These are phyloP conservation scores for Arremon aurantiirostris DNA, from an alignment of 2,797 vertebrate species.

Conservation along the genomic window DNA sequence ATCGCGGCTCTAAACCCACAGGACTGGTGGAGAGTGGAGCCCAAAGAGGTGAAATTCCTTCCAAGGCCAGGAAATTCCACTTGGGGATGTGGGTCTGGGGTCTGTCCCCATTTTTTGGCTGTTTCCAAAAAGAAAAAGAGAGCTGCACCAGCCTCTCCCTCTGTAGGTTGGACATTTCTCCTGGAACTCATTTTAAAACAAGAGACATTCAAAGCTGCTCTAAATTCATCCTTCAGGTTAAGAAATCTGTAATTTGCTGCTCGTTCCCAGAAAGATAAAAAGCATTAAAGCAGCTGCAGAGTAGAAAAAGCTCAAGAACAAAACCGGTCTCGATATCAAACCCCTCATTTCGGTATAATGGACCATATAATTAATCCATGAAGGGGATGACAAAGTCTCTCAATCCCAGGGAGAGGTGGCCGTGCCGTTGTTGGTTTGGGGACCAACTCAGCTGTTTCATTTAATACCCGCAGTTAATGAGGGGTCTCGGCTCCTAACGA, in stretches of 20 bases:
- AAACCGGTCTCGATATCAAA: slow-evolving; percentile 51
- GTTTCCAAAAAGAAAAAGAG: not conserved
- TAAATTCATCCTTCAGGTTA: not conserved
- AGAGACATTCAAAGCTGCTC: not conserved
- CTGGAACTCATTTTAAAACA: not conserved
- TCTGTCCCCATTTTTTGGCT: not conserved
- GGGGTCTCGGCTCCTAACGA: slow-evolving; percentile 65
- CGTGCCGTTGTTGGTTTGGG: slow-evolving; percentile 69
- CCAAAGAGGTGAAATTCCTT: not conserved
- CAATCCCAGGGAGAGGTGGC: slow-evolving; percentile 64
- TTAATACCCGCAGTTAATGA: slow-evolving; percentile 74
- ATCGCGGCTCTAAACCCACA: accelerated
- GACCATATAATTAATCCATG: slow-evolving; percentile 75
- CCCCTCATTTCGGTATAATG: slow-evolving; percentile 67
- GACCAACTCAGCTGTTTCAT: slow-evolving; percentile 75
- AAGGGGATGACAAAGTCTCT: slow-evolving; percentile 60
- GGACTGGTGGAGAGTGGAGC: not conserved
- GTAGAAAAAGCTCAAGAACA: slow-evolving; percentile 32
- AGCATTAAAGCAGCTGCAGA: slow-evolving; percentile 34
- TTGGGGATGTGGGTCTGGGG: not conserved
- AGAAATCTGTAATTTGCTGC: not conserved
- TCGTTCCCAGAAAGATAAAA: not conserved
- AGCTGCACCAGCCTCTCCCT: not conserved
- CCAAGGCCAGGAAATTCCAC: accelerated
- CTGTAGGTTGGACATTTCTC: accelerated